Evolutionary conservation across 2,113 vertebrate genomes (phyloP), one percentile per base, ranked within the genome.

Genomic region (Benitochromis conjunctus): DNA sequence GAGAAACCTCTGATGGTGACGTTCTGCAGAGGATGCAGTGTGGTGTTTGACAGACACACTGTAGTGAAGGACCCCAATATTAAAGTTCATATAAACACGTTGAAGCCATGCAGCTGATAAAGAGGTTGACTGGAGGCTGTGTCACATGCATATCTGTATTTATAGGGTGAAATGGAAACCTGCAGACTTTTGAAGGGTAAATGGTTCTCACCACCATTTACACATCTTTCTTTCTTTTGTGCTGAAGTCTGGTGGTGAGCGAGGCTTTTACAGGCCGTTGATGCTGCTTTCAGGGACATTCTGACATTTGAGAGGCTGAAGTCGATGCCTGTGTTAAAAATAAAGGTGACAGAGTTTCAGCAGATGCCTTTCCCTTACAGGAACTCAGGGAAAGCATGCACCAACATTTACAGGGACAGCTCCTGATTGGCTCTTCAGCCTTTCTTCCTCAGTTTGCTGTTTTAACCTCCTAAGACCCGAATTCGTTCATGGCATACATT

Each of bases 1-100:
- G 98, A 29, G 31, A 48, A 69, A 31, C 9, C 1, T 43, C 7
- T 24, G 64, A 9, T 3, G 19, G 38, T 21, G 62, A 11, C 3
- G 3, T 29, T 71, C 8, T 69, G 64, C 38, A 69, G 36, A 71
- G 7, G 1, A 46, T 18, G 13, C n/a, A n/a, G 26, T 51, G 16
- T 51, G 21, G 19, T 51, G 69, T 48, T 48, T 48, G 24, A 29
- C 26, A 26, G 2, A 26, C 26, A 26, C 26, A 26, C 26, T 26
- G 26, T 26, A 26, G 26, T 26, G 26, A 6, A 48, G 46, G 14
- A 7, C 16, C 14, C 7, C 48, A 26, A 26, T 46, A 21, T 46
- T 18, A 48, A 19, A 2, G 36, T 66, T 74, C 41, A 29, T 18
- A 43, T 29, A 19, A 74, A 48, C 19, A 1, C 43, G 48, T 0